Evolutionary conservation across 2,113 vertebrate genomes (phyloP), one percentile per base, ranked within the genome.

Genomic region (Chitala chitala): DNA sequence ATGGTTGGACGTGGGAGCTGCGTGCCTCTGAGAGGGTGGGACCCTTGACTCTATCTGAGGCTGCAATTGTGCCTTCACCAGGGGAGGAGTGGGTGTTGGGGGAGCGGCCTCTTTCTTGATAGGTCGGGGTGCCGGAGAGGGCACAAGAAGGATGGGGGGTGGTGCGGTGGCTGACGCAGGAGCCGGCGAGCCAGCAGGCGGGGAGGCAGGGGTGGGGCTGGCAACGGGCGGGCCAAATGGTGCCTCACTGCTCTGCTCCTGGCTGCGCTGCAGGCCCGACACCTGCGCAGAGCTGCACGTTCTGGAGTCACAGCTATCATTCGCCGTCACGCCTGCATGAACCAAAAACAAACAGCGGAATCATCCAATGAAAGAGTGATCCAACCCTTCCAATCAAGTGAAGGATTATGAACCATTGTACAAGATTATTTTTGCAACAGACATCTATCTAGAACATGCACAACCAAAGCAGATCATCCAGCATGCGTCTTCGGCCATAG

Each of bases 201-300:
- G 72, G 51, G 64, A 53, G 36, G 56, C 38, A 1, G 87, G 87
- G 64, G 85, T 87, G 44, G 90, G 90, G 80, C 90, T 88, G 84
- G 83, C 86, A 71, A 83, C 81, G 1, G 89, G 75, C 40, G 88
- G 89, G 77, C 84, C 76, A 55, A 91, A 90, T 73, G 85, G 79
- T 31, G 85, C 82, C 75, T 93, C 91, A 1, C 89, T 86, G 85
- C 91, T 93, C 83, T 92, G 89, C 40, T 94, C 92, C 29, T 89
- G 89, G 87, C 92, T 94, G 78, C 92, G 92, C 83, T 93, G 92
- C 79, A 93, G 87, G 78, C 92, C 92, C 0, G 92, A 93, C 72
- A 94, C 87, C 79, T 89, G 91, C 76, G 87, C 86, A 38, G 82
- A 80, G 15, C 80, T 81, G 73, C 87, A 85, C 24, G 85, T 82